Conservation (phyloP, 2,888 invertebrate species). For the Alitta virens region DNA sequence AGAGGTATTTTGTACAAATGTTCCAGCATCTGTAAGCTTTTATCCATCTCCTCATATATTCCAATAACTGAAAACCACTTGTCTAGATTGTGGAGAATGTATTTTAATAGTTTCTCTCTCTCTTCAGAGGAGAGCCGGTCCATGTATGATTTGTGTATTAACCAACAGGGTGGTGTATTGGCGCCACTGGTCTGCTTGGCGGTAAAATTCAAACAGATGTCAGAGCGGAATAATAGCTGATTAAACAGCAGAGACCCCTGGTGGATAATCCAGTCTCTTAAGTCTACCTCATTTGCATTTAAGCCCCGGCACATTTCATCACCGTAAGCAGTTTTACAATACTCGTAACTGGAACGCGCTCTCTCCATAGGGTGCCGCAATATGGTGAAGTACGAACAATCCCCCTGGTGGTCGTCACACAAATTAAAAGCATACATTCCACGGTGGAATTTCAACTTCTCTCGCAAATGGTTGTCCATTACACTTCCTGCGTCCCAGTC, state of each 20-base stretch:
- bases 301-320: constrained; percentile 26
- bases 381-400: constrained; percentile 17
- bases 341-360: constrained; percentile 25
- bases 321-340: constrained; percentile 22
- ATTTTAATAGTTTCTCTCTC: constrained; percentile 15
- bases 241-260: constrained; percentile 26
- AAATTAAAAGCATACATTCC: constrained; percentile 9
- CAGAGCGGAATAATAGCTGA: constrained; percentile 21
- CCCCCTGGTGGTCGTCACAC: neutral
- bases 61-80: constrained; percentile 28
- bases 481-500: neutral
- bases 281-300: constrained; percentile 10
- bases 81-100: constrained; percentile 25
- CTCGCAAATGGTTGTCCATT: neutral
- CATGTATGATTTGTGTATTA: constrained; percentile 20
- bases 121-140: constrained; percentile 4
- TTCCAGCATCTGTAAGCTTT: constrained; percentile 25
- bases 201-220: neutral
- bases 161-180: constrained; percentile 27
- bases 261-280: constrained; percentile 14
- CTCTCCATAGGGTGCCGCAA: constrained; percentile 27
- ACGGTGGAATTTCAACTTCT: constrained; percentile 8
- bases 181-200: neutral
- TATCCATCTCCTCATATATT: constrained; percentile 14
- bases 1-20: constrained; percentile 25